phyloP scores from a whole-genome alignment of 2,113 vertebrate species.

The Cyprinodon brontotheroides region DNA sequence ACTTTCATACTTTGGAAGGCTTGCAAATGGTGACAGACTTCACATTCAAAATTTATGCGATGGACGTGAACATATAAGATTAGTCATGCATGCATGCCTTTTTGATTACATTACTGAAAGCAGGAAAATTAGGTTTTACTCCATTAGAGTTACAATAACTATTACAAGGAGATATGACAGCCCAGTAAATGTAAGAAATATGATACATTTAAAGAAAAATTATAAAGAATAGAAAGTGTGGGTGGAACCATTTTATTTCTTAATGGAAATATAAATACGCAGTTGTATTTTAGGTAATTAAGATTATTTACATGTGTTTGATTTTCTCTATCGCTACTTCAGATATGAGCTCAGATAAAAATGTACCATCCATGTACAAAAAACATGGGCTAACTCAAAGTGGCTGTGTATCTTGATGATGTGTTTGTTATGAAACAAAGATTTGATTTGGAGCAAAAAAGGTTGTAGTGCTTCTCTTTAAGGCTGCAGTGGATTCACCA shows the following conservation, averaged over 20 bases:
- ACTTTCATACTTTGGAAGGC: conserved; percentile 22
- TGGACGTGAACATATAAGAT: conserved; percentile 1
- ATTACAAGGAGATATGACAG: background rate
- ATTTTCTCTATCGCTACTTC: background rate
- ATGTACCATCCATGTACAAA: no score
- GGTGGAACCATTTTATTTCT: background rate
- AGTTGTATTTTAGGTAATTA: background rate
- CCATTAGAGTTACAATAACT: background rate
- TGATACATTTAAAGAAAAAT: background rate
- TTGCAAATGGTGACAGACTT: background rate
- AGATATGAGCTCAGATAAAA: background rate
- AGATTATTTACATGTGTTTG: background rate
- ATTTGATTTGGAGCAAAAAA: background rate
- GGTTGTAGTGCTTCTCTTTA: background rate
- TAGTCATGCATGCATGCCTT: background rate
- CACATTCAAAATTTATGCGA: conserved; percentile 7
- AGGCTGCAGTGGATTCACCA: background rate
- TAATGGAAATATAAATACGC: background rate
- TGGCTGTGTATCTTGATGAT: background rate
- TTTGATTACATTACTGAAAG: background rate
- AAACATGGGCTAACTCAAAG: background rate
- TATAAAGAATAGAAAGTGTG: background rate
- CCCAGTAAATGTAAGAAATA: background rate
- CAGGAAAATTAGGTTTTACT: background rate
- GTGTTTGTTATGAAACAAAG: no score